phyloP scores from a whole-genome alignment of 2,888 invertebrate genomes.

The Chromoteleia sp. region DNA sequence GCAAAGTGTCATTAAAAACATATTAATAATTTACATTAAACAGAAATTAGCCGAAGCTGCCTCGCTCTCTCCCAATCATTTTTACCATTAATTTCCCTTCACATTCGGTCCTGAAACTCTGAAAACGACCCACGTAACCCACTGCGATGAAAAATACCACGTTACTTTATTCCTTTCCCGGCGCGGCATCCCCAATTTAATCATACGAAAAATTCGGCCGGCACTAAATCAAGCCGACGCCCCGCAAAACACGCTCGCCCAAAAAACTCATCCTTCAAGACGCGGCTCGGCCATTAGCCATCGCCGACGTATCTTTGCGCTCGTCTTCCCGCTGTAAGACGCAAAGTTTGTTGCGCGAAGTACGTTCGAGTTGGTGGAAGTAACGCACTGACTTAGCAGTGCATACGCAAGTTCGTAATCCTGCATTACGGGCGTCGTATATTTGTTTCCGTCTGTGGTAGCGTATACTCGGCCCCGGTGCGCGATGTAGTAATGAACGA shows the following conservation, averaged over 20 bases:
- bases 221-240: slow-evolving; percentile 25
- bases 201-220: slow-evolving; percentile 39
- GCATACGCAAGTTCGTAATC: slow-evolving; percentile 57
- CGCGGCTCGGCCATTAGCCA: slow-evolving; percentile 19
- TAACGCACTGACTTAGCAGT: slow-evolving; percentile 48
- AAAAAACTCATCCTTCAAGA: slow-evolving; percentile 10
- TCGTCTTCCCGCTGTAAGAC: slow-evolving; percentile 16
- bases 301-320: neutral
- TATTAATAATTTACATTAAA: no score
- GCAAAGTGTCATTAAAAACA: no score
- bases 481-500: slow-evolving; percentile 59
- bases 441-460: slow-evolving; percentile 62
- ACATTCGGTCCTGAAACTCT: no score
- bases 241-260: slow-evolving; percentile 2
- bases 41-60: no score
- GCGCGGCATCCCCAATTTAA: slow-evolving; percentile 16
- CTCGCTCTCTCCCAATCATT: no score
- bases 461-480: slow-evolving; percentile 40
- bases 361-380: slow-evolving; percentile 51
- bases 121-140: no score
- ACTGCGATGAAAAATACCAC: slow-evolving; percentile 3
- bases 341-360: slow-evolving; percentile 44
- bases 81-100: no score
- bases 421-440: slow-evolving; percentile 50
- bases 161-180: slow-evolving; percentile 8